Evolutionary conservation across 2,888 invertebrate species (phyloP).

Genomic region (Scrobipalpa atriplicella): DNA sequence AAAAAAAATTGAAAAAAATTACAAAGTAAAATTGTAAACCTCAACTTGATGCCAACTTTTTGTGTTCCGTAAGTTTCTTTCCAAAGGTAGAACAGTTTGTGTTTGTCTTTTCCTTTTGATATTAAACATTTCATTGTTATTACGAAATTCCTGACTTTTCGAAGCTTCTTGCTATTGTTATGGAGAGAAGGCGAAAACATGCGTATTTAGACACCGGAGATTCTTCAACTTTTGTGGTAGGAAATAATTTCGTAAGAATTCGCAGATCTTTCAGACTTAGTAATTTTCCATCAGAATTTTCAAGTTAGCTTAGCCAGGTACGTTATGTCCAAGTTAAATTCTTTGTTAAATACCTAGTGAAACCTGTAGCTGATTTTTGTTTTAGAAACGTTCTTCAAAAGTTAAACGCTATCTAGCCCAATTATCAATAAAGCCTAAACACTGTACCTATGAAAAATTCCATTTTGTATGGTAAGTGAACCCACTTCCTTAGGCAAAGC

Average conservation of each 20-base stretch:
- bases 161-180: constrained; percentile 1
- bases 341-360: no score
- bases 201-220: not conserved
- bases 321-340: no score
- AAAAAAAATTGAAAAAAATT: not conserved
- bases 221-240: not conserved
- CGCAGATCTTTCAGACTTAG: no score
- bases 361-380: no score
- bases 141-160: constrained; percentile 14
- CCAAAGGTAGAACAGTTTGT: not conserved
- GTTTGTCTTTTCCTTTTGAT: constrained; percentile 16
- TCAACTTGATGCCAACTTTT: constrained; percentile 15
- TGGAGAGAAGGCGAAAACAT: constrained; percentile 10
- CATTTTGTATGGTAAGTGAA: no score
- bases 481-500: no score
- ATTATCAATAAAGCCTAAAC: no score
- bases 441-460: no score
- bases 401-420: no score
- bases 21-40: not conserved
- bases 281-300: no score
- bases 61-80: constrained; percentile 10
- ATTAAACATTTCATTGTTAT: constrained; percentile 21
- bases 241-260: not conserved
- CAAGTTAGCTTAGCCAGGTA: no score
- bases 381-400: no score